Conservation (phyloP, 2,797 vertebrate genomes). For the Acridotheres tristis region DNA sequence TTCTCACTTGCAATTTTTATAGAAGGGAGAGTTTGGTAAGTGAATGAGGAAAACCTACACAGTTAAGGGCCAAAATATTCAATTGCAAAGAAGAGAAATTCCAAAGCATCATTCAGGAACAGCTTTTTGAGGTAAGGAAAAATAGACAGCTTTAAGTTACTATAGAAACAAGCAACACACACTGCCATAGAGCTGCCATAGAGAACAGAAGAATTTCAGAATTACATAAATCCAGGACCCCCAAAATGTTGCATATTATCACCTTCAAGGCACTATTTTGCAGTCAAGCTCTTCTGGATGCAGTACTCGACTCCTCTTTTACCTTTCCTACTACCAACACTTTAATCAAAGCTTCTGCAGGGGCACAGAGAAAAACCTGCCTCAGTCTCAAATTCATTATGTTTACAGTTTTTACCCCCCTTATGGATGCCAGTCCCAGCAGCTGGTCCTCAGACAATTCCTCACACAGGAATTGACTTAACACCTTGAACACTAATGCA, state of each 20-base stretch:
- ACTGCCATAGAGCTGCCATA: rapidly evolving
- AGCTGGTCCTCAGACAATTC: not conserved
- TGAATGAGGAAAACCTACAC: not conserved
- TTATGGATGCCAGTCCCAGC: not conserved
- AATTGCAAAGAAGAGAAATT: not conserved
- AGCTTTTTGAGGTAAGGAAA: not conserved
- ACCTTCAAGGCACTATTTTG: not conserved
- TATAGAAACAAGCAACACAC: not conserved
- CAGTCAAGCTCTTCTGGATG: not conserved
- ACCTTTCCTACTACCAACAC: not conserved
- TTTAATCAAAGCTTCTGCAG: not conserved
- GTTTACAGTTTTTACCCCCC: not conserved
- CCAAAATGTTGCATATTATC: not conserved
- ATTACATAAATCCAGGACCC: not conserved
- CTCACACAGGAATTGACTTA: not conserved
- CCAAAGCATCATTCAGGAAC: not conserved
- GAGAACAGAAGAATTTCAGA: not conserved
- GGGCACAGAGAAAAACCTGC: not conserved
- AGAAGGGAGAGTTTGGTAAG: not conserved
- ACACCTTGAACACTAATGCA: not conserved
- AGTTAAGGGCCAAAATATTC: not conserved
- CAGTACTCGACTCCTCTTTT: not conserved
- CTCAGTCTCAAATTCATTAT: not conserved
- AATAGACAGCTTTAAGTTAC: not conserved
- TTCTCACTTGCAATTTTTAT: not conserved